Conservation (phyloP, 92 coral and sea anemone species). For the Porites lobata region DNA sequence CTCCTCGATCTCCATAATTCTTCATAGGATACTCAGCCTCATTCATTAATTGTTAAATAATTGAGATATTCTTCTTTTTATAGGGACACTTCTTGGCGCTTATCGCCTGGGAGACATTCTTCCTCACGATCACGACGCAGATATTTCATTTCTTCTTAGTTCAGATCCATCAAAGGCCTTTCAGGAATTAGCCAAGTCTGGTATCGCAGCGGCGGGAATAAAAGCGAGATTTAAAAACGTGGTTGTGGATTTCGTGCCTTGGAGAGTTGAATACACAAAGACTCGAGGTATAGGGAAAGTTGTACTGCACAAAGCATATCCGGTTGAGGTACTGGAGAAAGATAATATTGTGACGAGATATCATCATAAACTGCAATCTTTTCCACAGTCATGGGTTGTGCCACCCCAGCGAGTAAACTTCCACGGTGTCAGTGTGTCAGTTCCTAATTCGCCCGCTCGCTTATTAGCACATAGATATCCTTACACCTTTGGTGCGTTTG, state of each 20-base stretch:
- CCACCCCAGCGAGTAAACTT: conserved; percentile 71
- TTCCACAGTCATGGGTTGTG: conserved; percentile 81
- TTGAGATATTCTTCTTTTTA: not conserved
- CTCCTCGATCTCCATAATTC: no score
- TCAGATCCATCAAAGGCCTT: conserved; percentile 56
- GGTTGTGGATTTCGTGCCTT: conserved; percentile 80
- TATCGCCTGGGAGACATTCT: conserved; percentile 72
- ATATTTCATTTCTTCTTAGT: conserved; percentile 75
- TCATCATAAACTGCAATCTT: conserved; percentile 58
- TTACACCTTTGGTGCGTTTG: conserved; percentile 54
- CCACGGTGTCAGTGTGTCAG: conserved; percentile 70
- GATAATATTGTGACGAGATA: conserved; percentile 64
- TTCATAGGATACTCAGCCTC: no score
- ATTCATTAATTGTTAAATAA: no score
- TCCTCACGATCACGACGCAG: conserved; percentile 95
- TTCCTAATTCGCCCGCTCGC: conserved; percentile 73
- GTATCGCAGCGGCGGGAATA: conserved; percentile 79
- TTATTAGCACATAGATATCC: conserved; percentile 78
- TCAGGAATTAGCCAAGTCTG: conserved; percentile 53
- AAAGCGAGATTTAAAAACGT: conserved; percentile 62
- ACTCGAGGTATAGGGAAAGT: conserved; percentile 55
- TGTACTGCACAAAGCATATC: conserved; percentile 74
- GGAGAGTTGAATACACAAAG: conserved; percentile 57
- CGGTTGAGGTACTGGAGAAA: conserved; percentile 40
- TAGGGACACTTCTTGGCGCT: conserved; percentile 93